Evolutionary conservation across 2,888 invertebrate species (phyloP).

Genomic region (Harpagoxenus sublaevis): DNA sequence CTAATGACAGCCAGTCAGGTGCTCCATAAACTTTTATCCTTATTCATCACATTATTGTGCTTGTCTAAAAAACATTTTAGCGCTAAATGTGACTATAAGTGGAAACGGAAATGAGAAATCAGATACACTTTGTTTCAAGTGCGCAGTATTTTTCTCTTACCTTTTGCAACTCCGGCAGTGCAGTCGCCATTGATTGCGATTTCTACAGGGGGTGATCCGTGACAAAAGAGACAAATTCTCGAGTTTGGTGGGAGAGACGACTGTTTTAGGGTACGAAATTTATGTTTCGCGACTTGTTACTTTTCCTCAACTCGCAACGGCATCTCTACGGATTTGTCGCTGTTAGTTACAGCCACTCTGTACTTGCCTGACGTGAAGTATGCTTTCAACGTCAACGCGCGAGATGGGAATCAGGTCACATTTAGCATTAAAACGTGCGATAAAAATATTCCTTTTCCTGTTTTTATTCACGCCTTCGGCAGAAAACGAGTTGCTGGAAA

Average conservation of each 20-base stretch:
- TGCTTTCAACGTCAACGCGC: not conserved
- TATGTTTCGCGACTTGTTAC: not conserved
- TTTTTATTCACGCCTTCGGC: slow-evolving; percentile 40
- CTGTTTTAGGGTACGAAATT: not conserved
- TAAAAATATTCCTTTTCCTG: not conserved
- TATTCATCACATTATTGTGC: not conserved
- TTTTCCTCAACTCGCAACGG: not conserved
- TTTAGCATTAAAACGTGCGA: not conserved
- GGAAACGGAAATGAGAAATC: not conserved
- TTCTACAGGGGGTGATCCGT: not conserved
- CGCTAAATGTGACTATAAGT: not conserved
- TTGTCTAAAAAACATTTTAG: not conserved
- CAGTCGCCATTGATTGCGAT: not conserved
- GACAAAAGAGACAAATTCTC: not conserved
- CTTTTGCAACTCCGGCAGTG: not conserved
- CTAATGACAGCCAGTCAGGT: slow-evolving; percentile 51
- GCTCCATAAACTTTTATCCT: slow-evolving; percentile 11
- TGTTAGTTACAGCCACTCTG: not conserved
- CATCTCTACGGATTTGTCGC: not conserved
- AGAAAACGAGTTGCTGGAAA: slow-evolving; percentile 77
- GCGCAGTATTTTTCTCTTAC: not conserved
- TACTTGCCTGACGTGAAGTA: slow-evolving; percentile 6
- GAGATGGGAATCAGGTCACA: not conserved
- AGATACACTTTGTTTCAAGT: not conserved
- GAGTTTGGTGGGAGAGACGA: not conserved